These are phyloP conservation scores for Drosophila kuntzei DNA, from an alignment of 2,888 invertebrate species.

Conservation along the genomic window DNA sequence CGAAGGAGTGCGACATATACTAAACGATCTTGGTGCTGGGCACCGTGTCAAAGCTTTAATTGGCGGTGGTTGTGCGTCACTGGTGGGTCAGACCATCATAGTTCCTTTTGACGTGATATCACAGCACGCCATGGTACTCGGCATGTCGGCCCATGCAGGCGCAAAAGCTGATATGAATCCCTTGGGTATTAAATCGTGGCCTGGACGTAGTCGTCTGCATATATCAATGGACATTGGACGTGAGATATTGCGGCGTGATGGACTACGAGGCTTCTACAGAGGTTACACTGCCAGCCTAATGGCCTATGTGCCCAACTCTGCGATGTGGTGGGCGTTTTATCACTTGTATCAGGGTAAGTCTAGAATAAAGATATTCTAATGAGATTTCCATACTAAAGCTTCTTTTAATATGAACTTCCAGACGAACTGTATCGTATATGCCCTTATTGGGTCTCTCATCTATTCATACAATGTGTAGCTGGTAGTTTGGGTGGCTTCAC, in stretches of 20 bases:
- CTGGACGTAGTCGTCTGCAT: slow-evolving; percentile 88
- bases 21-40: slow-evolving; percentile 87
- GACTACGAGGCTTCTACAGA: slow-evolving; percentile 95
- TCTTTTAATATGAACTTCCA: slow-evolving; percentile 79
- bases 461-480: slow-evolving; percentile 95
- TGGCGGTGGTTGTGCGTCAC: slow-evolving; percentile 95
- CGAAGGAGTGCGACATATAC: slow-evolving; percentile 93
- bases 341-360: slow-evolving; percentile 94
- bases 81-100: slow-evolving; percentile 97
- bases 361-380: not conserved
- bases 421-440: slow-evolving; percentile 91
- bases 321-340: slow-evolving; percentile 99
- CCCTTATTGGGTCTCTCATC: slow-evolving; percentile 91
- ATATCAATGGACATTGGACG: slow-evolving; percentile 91
- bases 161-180: slow-evolving; percentile 89
- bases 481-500: slow-evolving; percentile 97
- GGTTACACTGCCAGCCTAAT: slow-evolving; percentile 96
- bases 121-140: slow-evolving; percentile 98
- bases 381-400: not conserved
- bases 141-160: slow-evolving; percentile 86
- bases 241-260: slow-evolving; percentile 92
- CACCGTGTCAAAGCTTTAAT: slow-evolving; percentile 89
- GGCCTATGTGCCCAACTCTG: slow-evolving; percentile 97
- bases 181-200: slow-evolving; percentile 89
- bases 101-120: slow-evolving; percentile 98